A percentile compares a stretch with the other conserved stretches of the same genome.
These are phyloP conservation scores for Eupithecia dodoneata DNA, from an alignment of 2,888 invertebrate genomes.

Conservation along the genomic window DNA sequence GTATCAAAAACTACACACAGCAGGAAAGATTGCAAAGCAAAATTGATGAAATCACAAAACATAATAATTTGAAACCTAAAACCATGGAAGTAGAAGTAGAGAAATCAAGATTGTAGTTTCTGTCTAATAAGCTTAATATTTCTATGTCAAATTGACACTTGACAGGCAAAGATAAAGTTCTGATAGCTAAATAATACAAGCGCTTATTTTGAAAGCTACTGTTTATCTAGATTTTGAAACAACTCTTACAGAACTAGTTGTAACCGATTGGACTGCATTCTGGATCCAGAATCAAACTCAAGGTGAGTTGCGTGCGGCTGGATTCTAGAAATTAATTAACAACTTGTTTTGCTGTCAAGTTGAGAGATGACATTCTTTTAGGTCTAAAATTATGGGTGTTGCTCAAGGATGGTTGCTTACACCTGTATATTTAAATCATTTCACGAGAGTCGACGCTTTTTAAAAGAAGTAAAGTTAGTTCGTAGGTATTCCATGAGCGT, in stretches of 20 bases:
- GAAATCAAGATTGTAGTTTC: neutral
- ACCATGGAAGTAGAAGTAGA: neutral
- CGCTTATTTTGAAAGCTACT: neutral
- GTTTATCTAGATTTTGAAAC: slow-evolving; percentile 7
- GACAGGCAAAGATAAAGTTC: neutral
- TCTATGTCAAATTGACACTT: neutral
- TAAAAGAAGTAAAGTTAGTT: neutral
- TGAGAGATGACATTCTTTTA: slow-evolving; percentile 23
- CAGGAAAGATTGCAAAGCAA: neutral
- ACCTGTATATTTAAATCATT: neutral
- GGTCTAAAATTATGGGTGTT: slow-evolving; percentile 3
- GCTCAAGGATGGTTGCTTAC: slow-evolving; percentile 7
- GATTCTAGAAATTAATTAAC: slow-evolving; percentile 23
- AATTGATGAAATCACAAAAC: neutral
- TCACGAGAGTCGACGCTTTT: neutral
- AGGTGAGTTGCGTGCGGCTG: slow-evolving; percentile 22
- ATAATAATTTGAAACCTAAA: neutral
- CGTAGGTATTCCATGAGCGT: neutral
- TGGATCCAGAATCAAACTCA: slow-evolving; percentile 17
- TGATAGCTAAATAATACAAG: neutral
- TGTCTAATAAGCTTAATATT: too few species aligned
- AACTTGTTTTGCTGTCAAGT: slow-evolving; percentile 19
- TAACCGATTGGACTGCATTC: slow-evolving; percentile 25
- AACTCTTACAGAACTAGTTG: slow-evolving; percentile 11
- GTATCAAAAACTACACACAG: slow-evolving; percentile 58